Percentiles rank a stretch among this genome's conserved stretches.
phyloP scores from a whole-genome alignment of 2,113 vertebrate genomes.

The Mesoclemmys tuberculata region DNA sequence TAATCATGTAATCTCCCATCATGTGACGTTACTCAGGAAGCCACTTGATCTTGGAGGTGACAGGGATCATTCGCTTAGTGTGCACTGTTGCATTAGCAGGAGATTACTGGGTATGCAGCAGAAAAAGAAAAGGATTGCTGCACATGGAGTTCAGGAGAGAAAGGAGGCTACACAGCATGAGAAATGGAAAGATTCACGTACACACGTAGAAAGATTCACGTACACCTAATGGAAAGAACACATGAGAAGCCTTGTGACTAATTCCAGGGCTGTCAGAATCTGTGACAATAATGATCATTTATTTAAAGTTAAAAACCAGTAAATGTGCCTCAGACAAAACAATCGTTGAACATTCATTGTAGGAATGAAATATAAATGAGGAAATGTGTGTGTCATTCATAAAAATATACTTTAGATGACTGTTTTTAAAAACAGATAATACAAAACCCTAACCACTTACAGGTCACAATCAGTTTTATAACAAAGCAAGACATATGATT shows the following conservation, averaged over 20 bases:
- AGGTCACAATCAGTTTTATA: background rate
- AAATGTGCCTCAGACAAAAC: background rate
- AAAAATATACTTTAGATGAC: slow-evolving; percentile 20
- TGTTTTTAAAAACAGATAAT: background rate
- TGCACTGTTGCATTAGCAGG: slow-evolving; percentile 42
- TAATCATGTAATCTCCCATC: slow-evolving; percentile 63
- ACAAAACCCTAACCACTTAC: background rate
- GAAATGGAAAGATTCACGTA: slow-evolving; percentile 20
- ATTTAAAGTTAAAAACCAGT: background rate
- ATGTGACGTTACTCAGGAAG: slow-evolving; percentile 53
- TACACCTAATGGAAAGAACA: slow-evolving; percentile 8
- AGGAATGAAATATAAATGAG: background rate
- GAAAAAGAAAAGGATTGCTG: slow-evolving; percentile 60
- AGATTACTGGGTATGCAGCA: slow-evolving; percentile 55
- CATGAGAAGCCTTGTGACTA: background rate
- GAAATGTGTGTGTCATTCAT: background rate
- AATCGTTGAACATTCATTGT: background rate
- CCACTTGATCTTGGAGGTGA: slow-evolving; percentile 64
- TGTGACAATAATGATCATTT: background rate
- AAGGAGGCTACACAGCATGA: slow-evolving; percentile 58
- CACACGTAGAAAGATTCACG: background rate
- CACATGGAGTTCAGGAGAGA: slow-evolving; percentile 21
- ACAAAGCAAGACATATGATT: background rate
- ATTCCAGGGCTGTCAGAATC: background rate
- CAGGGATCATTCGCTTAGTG: slow-evolving; percentile 62